A percentile compares a stretch with the other conserved stretches of the same genome.
Evolutionary conservation across 2,888 invertebrate genomes (phyloP).

Genomic region (Maniola hyperantus): DNA sequence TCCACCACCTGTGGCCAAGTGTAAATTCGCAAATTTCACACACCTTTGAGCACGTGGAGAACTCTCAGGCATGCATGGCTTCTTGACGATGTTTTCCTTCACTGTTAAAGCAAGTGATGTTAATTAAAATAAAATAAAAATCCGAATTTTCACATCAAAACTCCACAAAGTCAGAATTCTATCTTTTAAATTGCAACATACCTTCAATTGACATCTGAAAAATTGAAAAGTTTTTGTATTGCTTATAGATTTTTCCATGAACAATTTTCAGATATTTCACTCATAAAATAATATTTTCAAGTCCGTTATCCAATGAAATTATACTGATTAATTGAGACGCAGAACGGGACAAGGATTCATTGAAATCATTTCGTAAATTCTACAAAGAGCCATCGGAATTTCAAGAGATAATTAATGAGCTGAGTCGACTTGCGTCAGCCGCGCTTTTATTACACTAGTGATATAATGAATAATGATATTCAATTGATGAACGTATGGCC

Average conservation of each 20-base stretch:
- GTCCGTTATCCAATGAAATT: conserved; percentile 46
- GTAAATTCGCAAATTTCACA: too few relatives aligned
- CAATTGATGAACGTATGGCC: conserved; percentile 3
- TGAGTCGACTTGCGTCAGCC: conserved; percentile 32
- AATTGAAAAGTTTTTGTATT: not conserved
- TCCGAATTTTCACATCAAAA: not conserved
- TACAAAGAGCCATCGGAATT: conserved; percentile 69
- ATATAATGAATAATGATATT: not conserved
- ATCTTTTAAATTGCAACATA: not conserved
- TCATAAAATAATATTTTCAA: not conserved
- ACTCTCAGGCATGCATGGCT: too few relatives aligned
- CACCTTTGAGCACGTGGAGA: too few relatives aligned
- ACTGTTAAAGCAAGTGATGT: too few relatives aligned
- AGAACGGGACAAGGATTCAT: conserved; percentile 49
- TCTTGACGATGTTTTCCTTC: too few relatives aligned
- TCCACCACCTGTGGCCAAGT: too few relatives aligned
- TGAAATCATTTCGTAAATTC: conserved; percentile 63
- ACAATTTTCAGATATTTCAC: not conserved
- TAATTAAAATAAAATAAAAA: too few relatives aligned
- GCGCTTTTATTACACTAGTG: conserved; percentile 15
- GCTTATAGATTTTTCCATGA: not conserved
- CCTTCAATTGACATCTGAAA: not conserved
- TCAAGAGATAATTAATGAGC: conserved; percentile 68
- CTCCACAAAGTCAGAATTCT: not conserved
- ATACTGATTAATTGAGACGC: conserved; percentile 63